Evolutionary conservation across 2,797 vertebrate genomes (phyloP), one percentile per base, ranked within the genome.

Genomic region (Pristis pectinata): DNA sequence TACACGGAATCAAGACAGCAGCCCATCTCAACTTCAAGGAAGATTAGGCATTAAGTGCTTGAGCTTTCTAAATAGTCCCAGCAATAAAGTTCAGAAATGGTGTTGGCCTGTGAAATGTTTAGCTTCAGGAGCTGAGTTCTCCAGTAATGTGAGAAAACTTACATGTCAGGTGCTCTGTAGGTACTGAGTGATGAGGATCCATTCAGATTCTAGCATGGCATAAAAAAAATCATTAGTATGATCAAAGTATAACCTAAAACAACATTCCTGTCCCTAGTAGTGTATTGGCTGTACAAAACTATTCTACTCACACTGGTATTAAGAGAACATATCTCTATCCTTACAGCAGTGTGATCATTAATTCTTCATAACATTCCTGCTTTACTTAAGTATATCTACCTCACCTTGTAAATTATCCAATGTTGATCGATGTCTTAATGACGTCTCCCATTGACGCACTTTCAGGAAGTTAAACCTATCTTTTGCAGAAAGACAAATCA

Each of bases 381-480:
- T 53, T 53, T 49, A 74, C 30, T 49, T 67, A 72, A 41, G 67
- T 44, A 34, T 74, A 53, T 93, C 92, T 49, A 34, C 67, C 49
- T 93, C 92, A 93, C 92, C 44, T 24, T 74, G 67, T 74, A 74
- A 93, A 93, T 44, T 74, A 74, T 74, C 37, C 67, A 93, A 74
- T 53, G 70, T 49, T 24, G 67, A 67, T 49, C 37, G 15, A 93
- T 74, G 41, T 74, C 70, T 72, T 30, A 72, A 49, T 93, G 41
- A 93, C 11, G 10, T 74, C 41, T 17, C 11, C 37, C 10, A 27
- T 15, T 72, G 67, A 93, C 19, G 22, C 13, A 72, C 34, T 93
- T 74, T 53, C 92, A 93, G 10, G 9, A 93, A 49, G 13, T 34
- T 93, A 93, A 93, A 93, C 41, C 67, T 53, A 24, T 30, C 59